These are phyloP conservation scores for Lagopus muta DNA, from an alignment of 2,113 vertebrate genomes.

Conservation along the genomic window DNA sequence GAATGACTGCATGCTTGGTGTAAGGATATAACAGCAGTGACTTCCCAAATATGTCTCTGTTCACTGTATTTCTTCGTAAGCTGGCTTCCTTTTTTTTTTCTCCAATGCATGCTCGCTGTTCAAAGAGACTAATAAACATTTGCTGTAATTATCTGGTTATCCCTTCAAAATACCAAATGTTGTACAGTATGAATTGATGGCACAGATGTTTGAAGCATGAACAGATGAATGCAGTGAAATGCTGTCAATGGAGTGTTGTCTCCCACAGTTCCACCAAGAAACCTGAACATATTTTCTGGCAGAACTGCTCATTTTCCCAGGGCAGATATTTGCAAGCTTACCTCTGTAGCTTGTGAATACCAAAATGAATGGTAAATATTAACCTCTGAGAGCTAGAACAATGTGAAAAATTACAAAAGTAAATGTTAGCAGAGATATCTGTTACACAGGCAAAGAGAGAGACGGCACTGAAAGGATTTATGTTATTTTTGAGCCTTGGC, in stretches of 20 bases:
- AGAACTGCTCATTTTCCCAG: conserved; percentile 53
- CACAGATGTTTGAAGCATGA: conserved; percentile 40
- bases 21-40: neutral
- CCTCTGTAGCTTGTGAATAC: conserved; percentile 65
- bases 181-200: neutral
- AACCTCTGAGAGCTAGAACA: conserved; percentile 67
- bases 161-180: neutral
- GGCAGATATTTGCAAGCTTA: conserved; percentile 59
- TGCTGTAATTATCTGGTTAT: neutral
- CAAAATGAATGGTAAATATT: conserved; percentile 70
- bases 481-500: conserved; percentile 58
- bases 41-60: neutral
- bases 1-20: neutral
- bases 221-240: conserved; percentile 18
- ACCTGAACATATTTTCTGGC: conserved; percentile 62
- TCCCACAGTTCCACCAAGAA: conserved; percentile 56
- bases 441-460: conserved; percentile 46
- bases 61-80: neutral
- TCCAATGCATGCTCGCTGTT: neutral
- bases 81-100: neutral
- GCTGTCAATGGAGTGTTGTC: conserved; percentile 16
- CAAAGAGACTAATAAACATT: neutral
- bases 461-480: conserved; percentile 41
- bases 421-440: conserved; percentile 72
- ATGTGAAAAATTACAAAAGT: conserved; percentile 70